Evolutionary conservation across 1,140 invertebrate species (phyloP), one percentile per base, ranked within the genome.

Genomic region (Drosophila kepulauana): DNA sequence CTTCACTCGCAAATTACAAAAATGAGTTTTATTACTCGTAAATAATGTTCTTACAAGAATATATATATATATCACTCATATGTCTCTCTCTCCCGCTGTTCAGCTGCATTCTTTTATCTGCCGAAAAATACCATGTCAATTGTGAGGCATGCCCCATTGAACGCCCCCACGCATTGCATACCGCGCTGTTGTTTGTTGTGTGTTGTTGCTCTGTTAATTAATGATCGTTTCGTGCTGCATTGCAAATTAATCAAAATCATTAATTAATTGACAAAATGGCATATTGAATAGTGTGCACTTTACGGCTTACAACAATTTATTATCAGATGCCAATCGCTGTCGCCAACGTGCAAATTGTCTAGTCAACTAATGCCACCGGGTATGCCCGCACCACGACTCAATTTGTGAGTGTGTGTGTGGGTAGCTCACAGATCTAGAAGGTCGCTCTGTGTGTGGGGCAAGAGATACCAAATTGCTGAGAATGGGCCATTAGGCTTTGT

Each of bases 211-310:
- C 20, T 25, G 20, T 62, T 66, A 81, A 74, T 75, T 82, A 87
- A 86, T 86, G 76, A 77, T 76, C 81, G 54, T 61, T 87, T 62
- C 79, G 57, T 67, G 76, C 72, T 45, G 51, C 72, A 74, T 68
- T 64, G 68, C 58, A 74, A 87, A 87, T 87, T 87, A 87, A 87
- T 86, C 79, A 86, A 82, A 87, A 68, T 8, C 13, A 67, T 77
- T 79, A 87, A 86, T 86, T 86, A 87, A 86, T 88, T 82, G 82
- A 82, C 82, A 86, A 82, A 87, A 87, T 82, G 76, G 64, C 82
- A 86, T 81, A 86, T 86, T 86, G 81, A 86, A 82, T 75, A 43
- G 41, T 76, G 71, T 86, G 82, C 82, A 86, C 82, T 86, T 86
- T 86, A 74, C 82, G 54, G 46, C 64, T 49, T 49, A 65, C 41